A percentile compares a stretch with the other conserved stretches of the same genome.
Evolutionary conservation across 2,888 invertebrate species (phyloP).

Genomic region (Lithophane leautieri): DNA sequence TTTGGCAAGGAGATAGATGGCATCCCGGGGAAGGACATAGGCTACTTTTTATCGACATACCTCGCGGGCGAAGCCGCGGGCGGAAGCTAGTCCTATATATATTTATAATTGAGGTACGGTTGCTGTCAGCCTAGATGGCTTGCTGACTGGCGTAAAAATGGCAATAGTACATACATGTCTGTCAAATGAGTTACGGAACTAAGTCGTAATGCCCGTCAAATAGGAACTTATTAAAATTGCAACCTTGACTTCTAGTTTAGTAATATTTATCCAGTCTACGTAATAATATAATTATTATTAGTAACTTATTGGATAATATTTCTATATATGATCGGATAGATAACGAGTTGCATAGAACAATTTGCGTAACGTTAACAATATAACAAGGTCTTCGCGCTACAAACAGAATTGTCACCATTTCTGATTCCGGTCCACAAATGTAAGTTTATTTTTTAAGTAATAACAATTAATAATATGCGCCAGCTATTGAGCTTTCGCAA

Average conservation of each 20-base stretch:
- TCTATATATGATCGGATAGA: constrained; percentile 55
- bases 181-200: background rate
- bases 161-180: background rate
- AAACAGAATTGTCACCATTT: constrained; percentile 60
- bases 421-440: constrained; percentile 61
- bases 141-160: background rate
- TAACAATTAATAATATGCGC: background rate
- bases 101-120: background rate
- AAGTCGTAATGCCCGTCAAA: background rate
- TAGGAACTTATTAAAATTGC: constrained; percentile 9
- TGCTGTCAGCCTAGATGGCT: background rate
- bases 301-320: constrained; percentile 55
- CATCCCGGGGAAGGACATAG: no score
- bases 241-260: constrained; percentile 48
- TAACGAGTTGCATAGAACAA: constrained; percentile 58
- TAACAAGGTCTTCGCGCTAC: constrained; percentile 52
- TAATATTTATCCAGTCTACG: constrained; percentile 37
- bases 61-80: no score
- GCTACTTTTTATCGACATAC: no score
- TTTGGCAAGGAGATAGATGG: no score
- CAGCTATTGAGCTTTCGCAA: background rate
- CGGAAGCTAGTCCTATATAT: no score
- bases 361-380: constrained; percentile 63
- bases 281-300: constrained; percentile 47
- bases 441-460: constrained; percentile 58